Evolutionary conservation across 1,140 invertebrate genomes (phyloP).

Genomic region (Apis florea): DNA sequence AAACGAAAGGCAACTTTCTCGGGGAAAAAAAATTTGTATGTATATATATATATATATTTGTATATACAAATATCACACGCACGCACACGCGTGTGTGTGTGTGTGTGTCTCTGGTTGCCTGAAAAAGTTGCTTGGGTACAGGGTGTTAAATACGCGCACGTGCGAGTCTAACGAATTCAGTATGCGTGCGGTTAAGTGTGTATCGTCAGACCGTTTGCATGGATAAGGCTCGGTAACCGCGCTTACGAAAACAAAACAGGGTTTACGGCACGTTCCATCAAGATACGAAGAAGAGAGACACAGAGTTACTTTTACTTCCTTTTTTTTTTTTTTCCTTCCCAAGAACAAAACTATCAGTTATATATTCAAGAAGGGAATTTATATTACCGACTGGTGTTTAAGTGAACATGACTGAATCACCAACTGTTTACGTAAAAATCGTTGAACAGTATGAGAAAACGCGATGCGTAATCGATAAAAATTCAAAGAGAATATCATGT

Average conservation of each 20-base stretch:
- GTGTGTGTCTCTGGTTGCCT: conserved; percentile 6
- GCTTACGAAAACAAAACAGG: conserved; percentile 14
- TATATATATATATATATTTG: too few relatives aligned
- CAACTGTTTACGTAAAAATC: not conserved
- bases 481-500: not conserved
- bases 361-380: not conserved
- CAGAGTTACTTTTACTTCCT: not conserved
- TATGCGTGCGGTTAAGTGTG: conserved; percentile 6
- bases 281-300: not conserved
- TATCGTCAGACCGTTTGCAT: not conserved
- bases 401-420: not conserved
- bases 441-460: not conserved
- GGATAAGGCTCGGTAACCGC: conserved; percentile 7
- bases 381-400: not conserved
- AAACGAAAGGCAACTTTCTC: not conserved
- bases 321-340: not conserved
- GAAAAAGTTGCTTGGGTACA: conserved; percentile 24
- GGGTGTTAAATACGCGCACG: conserved; percentile 57
- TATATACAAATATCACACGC: too few relatives aligned
- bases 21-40: not conserved
- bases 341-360: not conserved
- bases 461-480: not conserved
- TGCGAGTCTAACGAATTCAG: conserved; percentile 47
- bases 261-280: not conserved
- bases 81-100: too few relatives aligned